phyloP scores from a whole-genome alignment of 37 sponge, comb jelly and placozoan genomes.

The Aphrocallistes beatrix region DNA sequence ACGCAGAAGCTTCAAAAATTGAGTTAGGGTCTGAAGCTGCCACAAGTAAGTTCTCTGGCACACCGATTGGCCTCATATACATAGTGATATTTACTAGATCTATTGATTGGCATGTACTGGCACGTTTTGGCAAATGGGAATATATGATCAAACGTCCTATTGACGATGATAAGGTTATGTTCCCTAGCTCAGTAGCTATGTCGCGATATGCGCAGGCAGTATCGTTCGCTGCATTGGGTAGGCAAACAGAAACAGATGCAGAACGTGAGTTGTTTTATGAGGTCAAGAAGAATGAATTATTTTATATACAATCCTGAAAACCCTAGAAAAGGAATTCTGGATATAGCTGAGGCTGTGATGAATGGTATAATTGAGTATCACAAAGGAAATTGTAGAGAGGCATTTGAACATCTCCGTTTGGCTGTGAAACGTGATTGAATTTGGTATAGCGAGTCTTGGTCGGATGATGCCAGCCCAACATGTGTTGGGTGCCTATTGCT shows the following conservation, averaged over 20 bases:
- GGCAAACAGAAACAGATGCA: constrained; percentile 28
- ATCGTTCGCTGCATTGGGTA: constrained; percentile 45
- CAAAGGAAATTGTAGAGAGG: constrained; percentile 33
- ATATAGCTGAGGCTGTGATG: constrained; percentile 41
- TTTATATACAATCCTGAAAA: constrained; percentile 35
- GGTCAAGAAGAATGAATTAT: constrained; percentile 39
- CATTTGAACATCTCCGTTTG: constrained; percentile 36
- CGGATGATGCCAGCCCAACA: constrained; percentile 55
- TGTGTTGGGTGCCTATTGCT: constrained; percentile 43
- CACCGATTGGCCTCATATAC: constrained; percentile 28
- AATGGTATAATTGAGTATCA: constrained; percentile 49
- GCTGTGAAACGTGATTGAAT: constrained; percentile 42
- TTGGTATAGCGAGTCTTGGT: constrained; percentile 51
- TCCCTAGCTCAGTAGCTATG: constrained; percentile 27
- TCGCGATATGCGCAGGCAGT: constrained; percentile 48
- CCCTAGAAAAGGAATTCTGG: constrained; percentile 30
- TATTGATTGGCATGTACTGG: constrained; percentile 43
- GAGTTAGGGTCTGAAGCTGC: constrained; percentile 34
- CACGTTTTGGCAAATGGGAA: constrained; percentile 57
- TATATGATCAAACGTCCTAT: constrained; percentile 39
- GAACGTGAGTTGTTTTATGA: constrained; percentile 31
- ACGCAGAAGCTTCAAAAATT: constrained; percentile 1
- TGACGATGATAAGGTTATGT: constrained; percentile 35
- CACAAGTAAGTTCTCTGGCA: constrained; percentile 19
- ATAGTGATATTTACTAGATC: constrained; percentile 33